Conservation (phyloP, 2,797 vertebrate species). For the Liasis olivaceus region DNA sequence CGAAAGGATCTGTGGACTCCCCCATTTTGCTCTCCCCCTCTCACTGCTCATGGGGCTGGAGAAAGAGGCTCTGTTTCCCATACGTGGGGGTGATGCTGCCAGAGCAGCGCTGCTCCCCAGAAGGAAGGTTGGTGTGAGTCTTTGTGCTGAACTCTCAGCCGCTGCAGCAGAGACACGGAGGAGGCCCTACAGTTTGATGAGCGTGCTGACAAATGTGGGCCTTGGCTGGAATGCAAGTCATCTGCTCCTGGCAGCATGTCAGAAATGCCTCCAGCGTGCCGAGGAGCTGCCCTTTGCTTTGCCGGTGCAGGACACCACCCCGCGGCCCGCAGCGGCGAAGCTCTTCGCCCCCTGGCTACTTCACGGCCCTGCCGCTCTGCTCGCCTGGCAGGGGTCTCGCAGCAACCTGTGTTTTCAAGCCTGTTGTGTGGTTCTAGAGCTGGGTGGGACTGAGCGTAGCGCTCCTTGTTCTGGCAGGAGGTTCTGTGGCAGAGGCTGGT, state of each 20-base stretch:
- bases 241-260: constrained; percentile 16
- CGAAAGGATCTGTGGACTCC: neutral
- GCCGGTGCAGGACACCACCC: neutral
- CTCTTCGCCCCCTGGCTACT: neutral
- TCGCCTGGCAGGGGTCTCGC: constrained; percentile 2
- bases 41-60: constrained; percentile 12
- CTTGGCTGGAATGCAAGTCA: constrained; percentile 46
- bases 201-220: constrained; percentile 42
- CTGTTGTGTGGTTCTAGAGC: neutral
- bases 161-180: constrained; percentile 18
- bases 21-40: constrained; percentile 25
- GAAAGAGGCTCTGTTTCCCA: constrained; percentile 22
- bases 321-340: neutral
- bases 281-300: neutral
- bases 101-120: neutral
- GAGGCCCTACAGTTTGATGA: constrained; percentile 7
- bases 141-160: constrained; percentile 46
- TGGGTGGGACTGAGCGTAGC: neutral
- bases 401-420: neutral
- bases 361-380: neutral
- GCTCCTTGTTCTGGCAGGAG: neutral
- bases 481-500: neutral
- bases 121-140: constrained; percentile 25
- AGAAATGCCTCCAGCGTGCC: neutral
- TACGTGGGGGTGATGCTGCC: constrained; percentile 19